phyloP scores from a whole-genome alignment of 2,797 vertebrate species.

The Bucorvus abyssinicus region DNA sequence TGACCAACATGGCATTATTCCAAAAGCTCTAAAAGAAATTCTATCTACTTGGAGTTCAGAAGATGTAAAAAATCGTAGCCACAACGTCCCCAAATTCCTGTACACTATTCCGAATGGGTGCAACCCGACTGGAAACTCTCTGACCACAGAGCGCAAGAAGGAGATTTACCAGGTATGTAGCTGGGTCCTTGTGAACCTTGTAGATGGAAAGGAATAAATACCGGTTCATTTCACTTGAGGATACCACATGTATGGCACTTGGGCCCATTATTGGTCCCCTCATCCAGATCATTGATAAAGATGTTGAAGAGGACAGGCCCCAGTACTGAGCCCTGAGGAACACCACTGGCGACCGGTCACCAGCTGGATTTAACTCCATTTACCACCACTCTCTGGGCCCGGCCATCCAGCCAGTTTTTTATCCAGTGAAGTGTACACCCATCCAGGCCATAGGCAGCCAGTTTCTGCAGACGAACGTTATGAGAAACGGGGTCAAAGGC shows the following conservation, averaged over 20 bases:
- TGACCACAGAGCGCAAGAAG: conserved; percentile 82
- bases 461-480: no score
- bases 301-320: no score
- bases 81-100: conserved; percentile 78
- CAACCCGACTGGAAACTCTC: conserved; percentile 90
- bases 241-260: neutral
- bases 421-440: no score
- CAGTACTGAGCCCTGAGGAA: no score
- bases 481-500: no score
- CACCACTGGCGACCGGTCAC: no score
- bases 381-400: no score
- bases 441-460: no score
- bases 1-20: conserved; percentile 87
- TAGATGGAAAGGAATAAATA: neutral
- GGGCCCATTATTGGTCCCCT: neutral
- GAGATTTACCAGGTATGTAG: conserved; percentile 84
- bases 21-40: conserved; percentile 78
- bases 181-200: neutral
- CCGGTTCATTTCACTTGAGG: neutral
- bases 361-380: no score
- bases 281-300: no score
- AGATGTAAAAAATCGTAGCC: conserved; percentile 70
- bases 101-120: conserved; percentile 92
- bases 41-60: conserved; percentile 82
- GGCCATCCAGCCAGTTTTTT: no score